Base-by-base conservation (phyloP, 2,113 vertebrate genomes). In the Galbula dea region DNA sequence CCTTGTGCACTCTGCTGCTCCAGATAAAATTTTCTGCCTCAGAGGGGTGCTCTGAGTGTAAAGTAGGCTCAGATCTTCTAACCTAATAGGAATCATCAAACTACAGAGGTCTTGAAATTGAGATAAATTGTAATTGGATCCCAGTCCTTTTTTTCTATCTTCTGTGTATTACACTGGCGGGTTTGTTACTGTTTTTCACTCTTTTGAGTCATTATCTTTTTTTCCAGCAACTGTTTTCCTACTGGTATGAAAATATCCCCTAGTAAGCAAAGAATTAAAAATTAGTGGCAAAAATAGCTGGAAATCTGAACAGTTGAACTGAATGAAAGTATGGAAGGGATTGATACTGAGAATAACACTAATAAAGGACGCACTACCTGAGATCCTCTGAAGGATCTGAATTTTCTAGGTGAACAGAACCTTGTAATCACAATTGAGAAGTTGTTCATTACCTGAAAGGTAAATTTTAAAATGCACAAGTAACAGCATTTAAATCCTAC, bases 61-160 rank as follows among this genome's bases (percentile, higher is more conserved):
- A 86, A 63, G 22, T 4, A 46, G 45, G 7, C 20, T 86, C 67
- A 26, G 16, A 41, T 65, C 55, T 80, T 22, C 52, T 65, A 24
- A 59, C 12, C 7, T 39, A 10, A 52, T 9, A 20, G 30, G 10
- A 12, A 26, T 52, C 17, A 34, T 41, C 0, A 0, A 83, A 54
- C 32, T 17, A 15, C 22, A 94, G 58, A 52, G 4, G 4, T 63
- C 58, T 54, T 45, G 52, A 79, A 86, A 45, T 26, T 3, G 10
- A 75, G 51, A 83, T 8, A 55, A 62, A 61, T 19, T 72, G 5
- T 37, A 37, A 41, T 15, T 24, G 32, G 45, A 55, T 9, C 5
- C 11, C 26, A 39, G n/a, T 24, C 29, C 2, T 66, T 32, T 65
- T 69, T 61, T 21, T 26, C 18, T n/a, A 2, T 54, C 8, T 41